These are phyloP conservation scores for Acanthosoma haemorrhoidale DNA, from an alignment of 2,888 invertebrate genomes.

Conservation along the genomic window DNA sequence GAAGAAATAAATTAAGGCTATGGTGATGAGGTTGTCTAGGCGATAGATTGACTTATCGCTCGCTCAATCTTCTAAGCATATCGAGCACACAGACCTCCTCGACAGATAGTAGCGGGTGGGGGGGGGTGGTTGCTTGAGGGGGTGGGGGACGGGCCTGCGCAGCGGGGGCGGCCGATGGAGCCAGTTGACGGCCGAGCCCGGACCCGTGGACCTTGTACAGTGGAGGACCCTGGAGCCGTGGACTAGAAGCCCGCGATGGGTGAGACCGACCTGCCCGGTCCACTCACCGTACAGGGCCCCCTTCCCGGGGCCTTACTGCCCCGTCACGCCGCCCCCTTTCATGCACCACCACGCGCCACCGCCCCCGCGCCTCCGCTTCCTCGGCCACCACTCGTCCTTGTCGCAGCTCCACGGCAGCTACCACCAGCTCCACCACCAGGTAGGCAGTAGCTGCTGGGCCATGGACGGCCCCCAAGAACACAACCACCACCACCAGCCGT, in stretches of 20 bases:
- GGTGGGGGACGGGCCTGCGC: slow-evolving; percentile 16
- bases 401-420: slow-evolving; percentile 41
- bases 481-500: no score
- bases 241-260: slow-evolving; percentile 38
- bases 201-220: slow-evolving; percentile 39
- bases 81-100: neutral
- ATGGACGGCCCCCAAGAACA: no score
- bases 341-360: slow-evolving; percentile 39
- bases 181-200: slow-evolving; percentile 32
- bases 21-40: no score
- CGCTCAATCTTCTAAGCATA: no score
- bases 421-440: slow-evolving; percentile 35
- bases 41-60: no score
- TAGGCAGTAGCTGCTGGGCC: no score
- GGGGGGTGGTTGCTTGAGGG: neutral
- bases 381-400: slow-evolving; percentile 38
- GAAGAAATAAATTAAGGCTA: no score
- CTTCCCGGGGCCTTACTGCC: slow-evolving; percentile 44
- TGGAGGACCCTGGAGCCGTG: slow-evolving; percentile 40
- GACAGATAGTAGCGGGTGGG: neutral
- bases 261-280: slow-evolving; percentile 58
- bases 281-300: slow-evolving; percentile 68
- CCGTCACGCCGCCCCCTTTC: slow-evolving; percentile 37
- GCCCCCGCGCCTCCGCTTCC: slow-evolving; percentile 29
- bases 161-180: neutral